phyloP scores from a whole-genome alignment of 2,113 vertebrate species.

The Micronisus gabar region DNA sequence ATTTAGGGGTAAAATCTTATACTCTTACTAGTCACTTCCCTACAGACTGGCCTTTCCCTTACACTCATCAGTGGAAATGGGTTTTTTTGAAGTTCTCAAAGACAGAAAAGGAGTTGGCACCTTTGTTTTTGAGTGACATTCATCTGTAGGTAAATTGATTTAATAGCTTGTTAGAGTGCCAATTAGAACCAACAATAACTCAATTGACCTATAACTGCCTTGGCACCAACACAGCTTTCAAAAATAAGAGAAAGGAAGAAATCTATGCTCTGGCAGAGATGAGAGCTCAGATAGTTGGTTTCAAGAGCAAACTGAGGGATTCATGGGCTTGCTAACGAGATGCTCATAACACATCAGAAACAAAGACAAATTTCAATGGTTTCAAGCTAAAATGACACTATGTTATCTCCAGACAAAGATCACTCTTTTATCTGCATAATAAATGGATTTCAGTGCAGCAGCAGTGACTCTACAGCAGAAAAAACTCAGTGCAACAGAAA shows the following conservation, averaged over 20 bases:
- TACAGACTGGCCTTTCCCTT: not conserved
- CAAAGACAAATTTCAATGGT: slow-evolving; percentile 48
- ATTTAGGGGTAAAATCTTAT: not conserved
- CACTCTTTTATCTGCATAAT: slow-evolving; percentile 40
- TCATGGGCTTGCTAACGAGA: slow-evolving; percentile 43
- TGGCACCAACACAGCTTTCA: slow-evolving; percentile 49
- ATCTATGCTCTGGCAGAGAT: slow-evolving; percentile 28
- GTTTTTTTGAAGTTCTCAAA: not conserved
- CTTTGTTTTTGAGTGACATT: slow-evolving; percentile 59
- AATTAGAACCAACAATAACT: slow-evolving; percentile 67
- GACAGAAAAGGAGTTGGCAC: slow-evolving; percentile 30
- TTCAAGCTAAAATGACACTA: slow-evolving; percentile 52
- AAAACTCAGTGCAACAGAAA: not conserved
- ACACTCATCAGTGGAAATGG: not conserved
- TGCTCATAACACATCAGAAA: slow-evolving; percentile 52
- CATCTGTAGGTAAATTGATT: slow-evolving; percentile 59
- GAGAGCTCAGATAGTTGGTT: slow-evolving; percentile 33
- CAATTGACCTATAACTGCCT: slow-evolving; percentile 66
- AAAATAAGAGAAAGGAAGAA: slow-evolving; percentile 28
- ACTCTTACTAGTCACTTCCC: not conserved
- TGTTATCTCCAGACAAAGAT: slow-evolving; percentile 48
- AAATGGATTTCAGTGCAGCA: slow-evolving; percentile 41
- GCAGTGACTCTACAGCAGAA: not conserved
- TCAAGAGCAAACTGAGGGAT: slow-evolving; percentile 30
- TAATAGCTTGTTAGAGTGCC: slow-evolving; percentile 62